phyloP scores from a whole-genome alignment of 2,113 vertebrate genomes.

The Nothobranchius furzeri region DNA sequence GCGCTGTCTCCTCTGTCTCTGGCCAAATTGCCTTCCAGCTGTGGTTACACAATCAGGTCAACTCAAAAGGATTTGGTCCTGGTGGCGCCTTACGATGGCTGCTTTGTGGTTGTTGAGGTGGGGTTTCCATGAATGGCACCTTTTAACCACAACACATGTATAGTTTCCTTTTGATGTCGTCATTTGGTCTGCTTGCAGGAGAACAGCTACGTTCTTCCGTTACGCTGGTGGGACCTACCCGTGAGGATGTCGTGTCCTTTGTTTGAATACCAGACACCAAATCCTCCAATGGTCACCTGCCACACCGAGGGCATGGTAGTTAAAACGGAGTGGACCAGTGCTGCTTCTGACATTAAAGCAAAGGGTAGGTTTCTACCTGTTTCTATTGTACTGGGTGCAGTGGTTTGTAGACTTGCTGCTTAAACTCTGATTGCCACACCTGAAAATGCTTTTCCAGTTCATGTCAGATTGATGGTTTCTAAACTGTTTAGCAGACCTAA shows the following conservation, averaged over 20 bases:
- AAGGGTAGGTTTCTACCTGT: constrained; percentile 57
- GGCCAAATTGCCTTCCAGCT: constrained; percentile 68
- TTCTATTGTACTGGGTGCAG: not conserved
- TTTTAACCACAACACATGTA: not conserved
- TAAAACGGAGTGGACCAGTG: constrained; percentile 33
- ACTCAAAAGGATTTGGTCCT: constrained; percentile 55
- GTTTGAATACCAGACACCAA: constrained; percentile 12
- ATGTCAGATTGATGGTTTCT: too few species aligned
- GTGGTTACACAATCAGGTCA: constrained; percentile 68
- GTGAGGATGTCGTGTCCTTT: constrained; percentile 74
- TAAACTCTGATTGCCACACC: too few species aligned
- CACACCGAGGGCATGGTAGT: constrained; percentile 72
- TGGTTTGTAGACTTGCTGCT: not conserved
- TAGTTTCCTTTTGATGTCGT: not conserved
- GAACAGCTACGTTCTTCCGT: constrained; percentile 61
- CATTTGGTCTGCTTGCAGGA: constrained; percentile 39
- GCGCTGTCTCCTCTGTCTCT: constrained; percentile 65
- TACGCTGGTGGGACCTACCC: constrained; percentile 66
- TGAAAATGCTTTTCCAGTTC: too few species aligned
- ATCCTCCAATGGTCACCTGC: constrained; percentile 68
- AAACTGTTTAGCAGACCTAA: too few species aligned
- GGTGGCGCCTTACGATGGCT: constrained; percentile 72
- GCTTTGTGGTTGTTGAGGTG: constrained; percentile 71
- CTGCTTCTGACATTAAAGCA: constrained; percentile 52
- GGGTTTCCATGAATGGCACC: not conserved